phyloP scores from a whole-genome alignment of 2,888 invertebrate genomes.

The Encarsia formosa region DNA sequence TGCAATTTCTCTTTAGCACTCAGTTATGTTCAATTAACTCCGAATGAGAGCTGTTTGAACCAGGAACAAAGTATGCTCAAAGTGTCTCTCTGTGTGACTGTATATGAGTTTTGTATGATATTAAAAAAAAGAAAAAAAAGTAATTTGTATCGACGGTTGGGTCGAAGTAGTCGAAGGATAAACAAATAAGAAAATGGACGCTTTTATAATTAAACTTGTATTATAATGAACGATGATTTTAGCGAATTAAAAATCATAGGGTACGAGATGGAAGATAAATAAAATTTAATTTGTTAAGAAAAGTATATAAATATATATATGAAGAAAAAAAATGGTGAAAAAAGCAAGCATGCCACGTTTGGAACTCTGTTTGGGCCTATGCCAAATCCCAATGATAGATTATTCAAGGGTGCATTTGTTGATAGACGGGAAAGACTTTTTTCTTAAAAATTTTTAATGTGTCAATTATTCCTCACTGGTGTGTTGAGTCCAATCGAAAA shows the following conservation, averaged over 20 bases:
- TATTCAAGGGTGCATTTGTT: slow-evolving; percentile 18
- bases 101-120: slow-evolving; percentile 25
- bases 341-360: no score
- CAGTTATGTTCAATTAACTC: no score
- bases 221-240: slow-evolving; percentile 20
- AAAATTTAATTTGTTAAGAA: no score
- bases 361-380: slow-evolving; percentile 20
- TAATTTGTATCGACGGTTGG: slow-evolving; percentile 8
- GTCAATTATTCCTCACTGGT: slow-evolving; percentile 27
- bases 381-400: slow-evolving; percentile 14
- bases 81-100: slow-evolving; percentile 16
- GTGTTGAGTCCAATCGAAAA: slow-evolving; percentile 22
- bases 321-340: no score
- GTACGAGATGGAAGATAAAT: no score
- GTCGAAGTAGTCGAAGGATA: slow-evolving; percentile 1
- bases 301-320: no score
- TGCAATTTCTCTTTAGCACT: no score
- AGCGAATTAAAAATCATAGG: no score
- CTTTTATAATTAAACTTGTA: slow-evolving; percentile 27
- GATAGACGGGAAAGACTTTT: slow-evolving; percentile 22
- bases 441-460: slow-evolving; percentile 26
- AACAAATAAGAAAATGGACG: slow-evolving; percentile 13
- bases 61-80: no score
- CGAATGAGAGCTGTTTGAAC: no score
- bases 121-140: slow-evolving; percentile 6